Percentiles rank a stretch among this genome's conserved stretches.
Evolutionary conservation across 2,888 invertebrate genomes (phyloP).

Genomic region (Lumbricus terrestris): DNA sequence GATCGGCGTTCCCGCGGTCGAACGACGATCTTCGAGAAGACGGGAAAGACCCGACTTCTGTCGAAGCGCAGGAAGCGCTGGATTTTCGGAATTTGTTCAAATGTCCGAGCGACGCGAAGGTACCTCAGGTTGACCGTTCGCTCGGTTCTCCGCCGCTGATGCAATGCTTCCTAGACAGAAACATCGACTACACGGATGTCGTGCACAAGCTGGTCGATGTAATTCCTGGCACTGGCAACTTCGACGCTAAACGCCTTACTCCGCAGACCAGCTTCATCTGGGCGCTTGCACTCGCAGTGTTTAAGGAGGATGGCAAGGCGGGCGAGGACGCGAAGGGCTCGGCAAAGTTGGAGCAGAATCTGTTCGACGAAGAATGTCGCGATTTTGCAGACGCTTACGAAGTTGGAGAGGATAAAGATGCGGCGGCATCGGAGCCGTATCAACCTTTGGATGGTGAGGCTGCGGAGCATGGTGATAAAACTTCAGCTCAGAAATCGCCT

Average conservation of each 20-base stretch:
- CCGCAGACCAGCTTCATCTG: not conserved
- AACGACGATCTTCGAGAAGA: not conserved
- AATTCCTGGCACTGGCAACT: not conserved
- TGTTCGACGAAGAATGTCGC: too few relatives aligned
- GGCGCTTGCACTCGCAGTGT: conserved; percentile 5
- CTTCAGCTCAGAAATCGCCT: not conserved
- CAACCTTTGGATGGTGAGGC: not conserved
- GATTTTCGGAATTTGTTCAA: conserved; percentile 3
- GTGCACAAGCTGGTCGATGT: not conserved
- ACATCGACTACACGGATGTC: not conserved
- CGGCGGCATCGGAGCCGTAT: not conserved
- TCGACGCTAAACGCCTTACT: not conserved
- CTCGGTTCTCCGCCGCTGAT: not conserved
- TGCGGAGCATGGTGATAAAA: not conserved
- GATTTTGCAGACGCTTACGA: not conserved
- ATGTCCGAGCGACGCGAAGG: not conserved
- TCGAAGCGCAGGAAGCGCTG: not conserved
- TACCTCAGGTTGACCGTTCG: not conserved
- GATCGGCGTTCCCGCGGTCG: not conserved
- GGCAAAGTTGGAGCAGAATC: not conserved
- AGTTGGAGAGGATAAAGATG: not conserved
- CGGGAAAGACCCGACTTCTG: not conserved
- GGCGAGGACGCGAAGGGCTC: not conserved
- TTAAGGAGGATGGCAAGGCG: not conserved
- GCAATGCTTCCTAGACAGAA: not conserved